Evolutionary conservation across 2,888 invertebrate species (phyloP), one percentile per base, ranked within the genome.

Genomic region (Acronicta psi): DNA sequence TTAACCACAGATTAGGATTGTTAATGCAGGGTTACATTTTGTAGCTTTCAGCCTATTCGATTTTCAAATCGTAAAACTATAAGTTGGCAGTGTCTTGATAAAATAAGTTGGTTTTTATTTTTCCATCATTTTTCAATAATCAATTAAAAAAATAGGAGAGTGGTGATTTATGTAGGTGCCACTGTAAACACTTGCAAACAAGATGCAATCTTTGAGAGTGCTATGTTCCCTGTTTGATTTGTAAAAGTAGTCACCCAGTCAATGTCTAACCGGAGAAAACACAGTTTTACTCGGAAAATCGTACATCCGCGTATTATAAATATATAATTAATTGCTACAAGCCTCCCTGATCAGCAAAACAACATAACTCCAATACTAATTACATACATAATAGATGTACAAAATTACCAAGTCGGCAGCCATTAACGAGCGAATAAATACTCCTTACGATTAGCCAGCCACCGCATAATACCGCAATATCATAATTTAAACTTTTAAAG

Each of bases 401-500:
- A 16, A 38, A 55, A 66, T 71, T 66, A 66, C 46, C 52, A 56
- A 71, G 72, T 60, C 72, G 25, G 38, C 55, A 17, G 43, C 43
- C 50, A 72, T 75, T 75, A 63, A 59, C 50, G 10, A 50, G 16
- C 41, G 62, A 55, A 75, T 75, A 66, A 75, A 74, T 72, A 58
- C 49, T 60, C 16, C 16, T 55, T 56, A 38, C 31, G n/a, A 57
- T 62, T 62, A 58, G 40, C 42, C 42, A 55, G 53, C 44, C 54
- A 42, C 45, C 18, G 66, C 43, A 69, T 69, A 69, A 59, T 46
- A 41, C 20, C 4, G 60, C 70, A 58, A 56, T 58, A 59, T 53
- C 73, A 55, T 74, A 73, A 69, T 63, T 73, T 73, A 64, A 57
- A 69, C 67, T 70, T 73, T 66, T 69, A 73, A n/a, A 66, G 51